Evolutionary conservation across 2,113 vertebrate species (phyloP), one percentile per base, ranked within the genome.

Genomic region (Lophius piscatorius): DNA sequence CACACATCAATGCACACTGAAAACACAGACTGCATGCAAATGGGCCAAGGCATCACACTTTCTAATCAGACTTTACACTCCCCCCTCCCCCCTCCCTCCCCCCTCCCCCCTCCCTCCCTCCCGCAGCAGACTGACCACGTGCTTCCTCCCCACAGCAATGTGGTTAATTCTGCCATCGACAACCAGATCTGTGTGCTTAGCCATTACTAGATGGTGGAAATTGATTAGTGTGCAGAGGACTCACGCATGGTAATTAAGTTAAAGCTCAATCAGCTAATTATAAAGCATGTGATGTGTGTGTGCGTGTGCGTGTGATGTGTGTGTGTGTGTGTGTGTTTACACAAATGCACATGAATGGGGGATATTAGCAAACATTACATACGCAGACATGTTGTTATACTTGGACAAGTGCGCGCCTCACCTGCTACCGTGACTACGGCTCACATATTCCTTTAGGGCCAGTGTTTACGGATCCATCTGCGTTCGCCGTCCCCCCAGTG

Each of bases 231-330:
- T 71, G 70, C 80, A 78, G 57, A 66, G 66, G 71, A 76, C 63
- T 70, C 49, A 34, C 52, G 63, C 65, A 61, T 72, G 49, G 41
- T 82, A 79, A 89, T 85, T 63, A 81, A 76, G 82, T 84, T 79
- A 80, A 61, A 70, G 70, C 72, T 74, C 59, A 76, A 86, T 86
- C 85, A 84, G 82, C 73, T 87, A 69, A 88, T 89, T 84, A 82
- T 69, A 48, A 73, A 66, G 68, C 81, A 72, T 77, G 76, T 76
- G 74, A 74, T 62, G 44, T 69, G 24, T 60, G 59, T 56, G 51
- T 57, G 39, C 59, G 54, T 60, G 35, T 59, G 58, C 34, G 40
- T 33, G 49, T 70, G 11, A 31, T 59, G 58, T 39, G 40, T 33
- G 49, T 70, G 11, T 42, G 59, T 39, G 45, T 54, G 36, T 23